Conservation (phyloP, 2,888 invertebrate species). For the Bugula neritina region DNA sequence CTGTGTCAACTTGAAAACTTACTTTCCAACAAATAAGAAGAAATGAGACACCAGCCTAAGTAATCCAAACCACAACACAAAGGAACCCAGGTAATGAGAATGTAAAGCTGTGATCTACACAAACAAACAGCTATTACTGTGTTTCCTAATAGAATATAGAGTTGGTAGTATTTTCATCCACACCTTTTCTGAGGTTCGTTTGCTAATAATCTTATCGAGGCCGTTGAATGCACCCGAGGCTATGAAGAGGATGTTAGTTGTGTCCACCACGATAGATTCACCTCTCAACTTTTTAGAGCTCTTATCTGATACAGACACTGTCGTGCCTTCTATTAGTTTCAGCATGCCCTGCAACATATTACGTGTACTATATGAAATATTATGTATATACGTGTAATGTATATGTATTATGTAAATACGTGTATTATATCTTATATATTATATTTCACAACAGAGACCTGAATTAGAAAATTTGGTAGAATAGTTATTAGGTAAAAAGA, state of each 20-base stretch:
- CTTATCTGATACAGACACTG: constrained; percentile 93
- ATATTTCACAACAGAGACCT: too few relatives aligned
- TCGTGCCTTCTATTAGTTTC: constrained; percentile 90
- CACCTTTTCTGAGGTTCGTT: constrained; percentile 73
- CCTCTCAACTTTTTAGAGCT: constrained; percentile 87
- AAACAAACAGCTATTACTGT: too few relatives aligned
- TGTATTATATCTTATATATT: too few relatives aligned
- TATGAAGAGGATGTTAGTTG: constrained; percentile 96
- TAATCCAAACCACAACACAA: background rate
- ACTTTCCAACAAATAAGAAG: background rate
- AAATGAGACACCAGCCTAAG: background rate
- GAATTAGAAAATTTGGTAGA: too few relatives aligned
- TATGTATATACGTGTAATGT: too few relatives aligned
- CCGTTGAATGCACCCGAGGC: constrained; percentile 99
- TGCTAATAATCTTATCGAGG: constrained; percentile 79
- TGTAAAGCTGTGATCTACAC: too few relatives aligned
- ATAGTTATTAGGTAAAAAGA: too few relatives aligned
- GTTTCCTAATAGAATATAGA: too few relatives aligned
- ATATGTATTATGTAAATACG: too few relatives aligned
- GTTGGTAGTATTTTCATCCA: too few relatives aligned
- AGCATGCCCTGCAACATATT: constrained; percentile 51
- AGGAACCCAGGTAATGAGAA: too few relatives aligned
- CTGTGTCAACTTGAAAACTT: background rate
- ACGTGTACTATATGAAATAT: too few relatives aligned
- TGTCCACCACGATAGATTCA: constrained; percentile 94